Evolutionary conservation across 2,797 vertebrate genomes (phyloP).

Genomic region (Lateolabrax maculatus): DNA sequence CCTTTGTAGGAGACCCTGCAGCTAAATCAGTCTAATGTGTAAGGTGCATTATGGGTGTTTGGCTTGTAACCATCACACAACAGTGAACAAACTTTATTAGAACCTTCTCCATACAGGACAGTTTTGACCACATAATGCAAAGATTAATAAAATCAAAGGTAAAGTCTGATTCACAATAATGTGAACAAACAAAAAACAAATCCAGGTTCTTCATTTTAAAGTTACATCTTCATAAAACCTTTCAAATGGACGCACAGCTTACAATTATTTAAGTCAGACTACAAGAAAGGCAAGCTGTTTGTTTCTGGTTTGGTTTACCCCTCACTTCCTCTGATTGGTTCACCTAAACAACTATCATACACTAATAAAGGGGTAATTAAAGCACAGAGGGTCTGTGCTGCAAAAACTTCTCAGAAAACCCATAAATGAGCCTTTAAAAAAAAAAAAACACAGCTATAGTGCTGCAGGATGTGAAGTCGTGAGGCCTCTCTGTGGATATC

Average conservation of each 20-base stretch:
- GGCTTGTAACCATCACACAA: neutral
- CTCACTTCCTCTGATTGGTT: neutral
- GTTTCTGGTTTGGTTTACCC: too few species aligned
- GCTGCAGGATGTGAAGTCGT: neutral
- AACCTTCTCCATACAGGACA: too few species aligned
- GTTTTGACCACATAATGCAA: too few species aligned
- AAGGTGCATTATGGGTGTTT: neutral
- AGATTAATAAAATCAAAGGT: neutral
- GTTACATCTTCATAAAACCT: neutral
- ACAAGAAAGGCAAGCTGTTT: neutral
- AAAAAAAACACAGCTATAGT: neutral
- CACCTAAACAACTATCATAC: neutral
- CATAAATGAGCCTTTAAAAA: neutral
- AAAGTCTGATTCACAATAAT: neutral
- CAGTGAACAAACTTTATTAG: neutral
- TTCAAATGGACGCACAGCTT: too few species aligned
- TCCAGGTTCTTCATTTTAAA: too few species aligned
- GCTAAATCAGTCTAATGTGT: neutral
- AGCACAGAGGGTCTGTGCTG: too few species aligned
- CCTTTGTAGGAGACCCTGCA: neutral
- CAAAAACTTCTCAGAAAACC: too few species aligned
- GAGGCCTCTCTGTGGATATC: neutral
- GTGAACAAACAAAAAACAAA: too few species aligned
- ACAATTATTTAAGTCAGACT: neutral
- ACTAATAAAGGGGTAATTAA: too few species aligned